Conservation (phyloP, 1,140 invertebrate genomes). For the Drosophila serrata region DNA sequence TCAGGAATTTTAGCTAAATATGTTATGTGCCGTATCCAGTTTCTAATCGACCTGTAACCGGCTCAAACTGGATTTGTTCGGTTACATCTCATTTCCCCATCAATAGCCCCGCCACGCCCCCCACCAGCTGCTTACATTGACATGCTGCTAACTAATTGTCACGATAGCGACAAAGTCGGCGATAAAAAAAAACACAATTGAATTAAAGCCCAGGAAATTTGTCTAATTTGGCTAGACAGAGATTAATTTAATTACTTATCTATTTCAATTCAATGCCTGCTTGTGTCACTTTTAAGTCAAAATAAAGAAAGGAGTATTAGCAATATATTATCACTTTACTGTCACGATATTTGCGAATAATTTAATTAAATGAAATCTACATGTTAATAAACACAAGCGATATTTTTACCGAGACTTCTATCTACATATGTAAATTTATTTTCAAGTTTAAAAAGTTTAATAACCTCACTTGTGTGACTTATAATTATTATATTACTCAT, state of each 20-base stretch:
- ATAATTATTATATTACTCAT: background rate
- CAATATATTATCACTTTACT: too few species aligned
- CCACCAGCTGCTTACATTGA: constrained; percentile 32
- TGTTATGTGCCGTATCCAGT: constrained; percentile 26
- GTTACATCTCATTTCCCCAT: constrained; percentile 31
- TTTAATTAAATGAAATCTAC: background rate
- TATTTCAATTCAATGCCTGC: background rate
- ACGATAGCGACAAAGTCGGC: constrained; percentile 33
- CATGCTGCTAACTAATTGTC: constrained; percentile 50
- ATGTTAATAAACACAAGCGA: background rate
- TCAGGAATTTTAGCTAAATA: constrained; percentile 5
- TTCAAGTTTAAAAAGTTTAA: background rate
- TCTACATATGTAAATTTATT: too few species aligned
- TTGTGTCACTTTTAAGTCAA: background rate
- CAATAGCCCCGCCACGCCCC: constrained; percentile 18
- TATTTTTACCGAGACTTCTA: background rate
- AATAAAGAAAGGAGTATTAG: background rate
- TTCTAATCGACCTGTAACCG: constrained; percentile 50
- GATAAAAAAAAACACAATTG: constrained; percentile 31
- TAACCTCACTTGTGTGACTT: background rate
- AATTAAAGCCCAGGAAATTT: constrained; percentile 45
- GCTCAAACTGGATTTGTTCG: constrained; percentile 27
- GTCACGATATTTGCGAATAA: background rate
- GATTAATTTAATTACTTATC: constrained; percentile 9
- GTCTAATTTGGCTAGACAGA: constrained; percentile 17